phyloP scores from a whole-genome alignment of 2,797 vertebrate genomes.

The Coilia nasus region DNA sequence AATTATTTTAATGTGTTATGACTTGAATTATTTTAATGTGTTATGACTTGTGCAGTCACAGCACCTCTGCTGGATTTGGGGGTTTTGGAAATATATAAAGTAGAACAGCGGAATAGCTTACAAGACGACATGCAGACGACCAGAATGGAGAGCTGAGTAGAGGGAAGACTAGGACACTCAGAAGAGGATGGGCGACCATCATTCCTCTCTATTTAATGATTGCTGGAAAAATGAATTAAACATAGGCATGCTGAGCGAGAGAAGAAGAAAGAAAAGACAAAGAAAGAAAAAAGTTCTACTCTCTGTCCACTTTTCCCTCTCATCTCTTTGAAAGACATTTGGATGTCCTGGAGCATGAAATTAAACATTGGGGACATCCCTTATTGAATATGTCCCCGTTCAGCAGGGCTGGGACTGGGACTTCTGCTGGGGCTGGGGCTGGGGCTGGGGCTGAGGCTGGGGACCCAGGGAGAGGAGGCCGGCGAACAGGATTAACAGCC shows the following conservation, averaged over 20 bases:
- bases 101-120: background rate
- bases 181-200: conserved; percentile 16
- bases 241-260: conserved; percentile 25
- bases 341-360: conserved; percentile 80
- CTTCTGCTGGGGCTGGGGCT: no score
- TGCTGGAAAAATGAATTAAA: conserved; percentile 50
- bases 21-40: conserved; percentile 2
- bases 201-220: conserved; percentile 38
- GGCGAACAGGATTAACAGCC: conserved; percentile 41
- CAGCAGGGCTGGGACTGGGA: conserved; percentile 39
- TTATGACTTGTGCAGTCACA: background rate
- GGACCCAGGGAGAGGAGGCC: background rate
- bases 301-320: conserved; percentile 49
- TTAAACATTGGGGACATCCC: conserved; percentile 79
- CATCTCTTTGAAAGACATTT: conserved; percentile 72
- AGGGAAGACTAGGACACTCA: background rate
- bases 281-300: conserved; percentile 39
- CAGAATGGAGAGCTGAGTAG: no score
- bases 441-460: no score
- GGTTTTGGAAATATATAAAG: background rate
- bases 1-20: conserved; percentile 16
- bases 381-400: conserved; percentile 74
- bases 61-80: background rate
- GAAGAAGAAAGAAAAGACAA: background rate
- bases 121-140: background rate